Evolutionary conservation across 2,888 invertebrate species (phyloP).

Genomic region (Cerceris ruficornis): DNA sequence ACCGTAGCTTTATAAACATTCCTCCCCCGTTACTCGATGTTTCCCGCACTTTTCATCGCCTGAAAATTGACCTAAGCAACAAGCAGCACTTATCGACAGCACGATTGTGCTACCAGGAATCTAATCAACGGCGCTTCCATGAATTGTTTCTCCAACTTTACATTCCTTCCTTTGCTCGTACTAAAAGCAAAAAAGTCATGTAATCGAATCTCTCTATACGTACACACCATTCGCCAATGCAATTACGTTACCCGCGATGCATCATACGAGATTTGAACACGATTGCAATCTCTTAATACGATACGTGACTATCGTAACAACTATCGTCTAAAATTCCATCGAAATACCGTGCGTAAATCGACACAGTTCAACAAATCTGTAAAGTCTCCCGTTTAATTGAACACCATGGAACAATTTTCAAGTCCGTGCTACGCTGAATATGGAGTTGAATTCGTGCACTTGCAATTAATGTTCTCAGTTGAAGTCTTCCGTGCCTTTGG

Average conservation of each 20-base stretch:
- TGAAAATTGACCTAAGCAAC: not conserved
- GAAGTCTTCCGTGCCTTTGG: too few relatives aligned
- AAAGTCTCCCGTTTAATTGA: too few relatives aligned
- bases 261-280: slow-evolving; percentile 31
- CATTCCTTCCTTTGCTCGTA: not conserved
- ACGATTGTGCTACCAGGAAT: slow-evolving; percentile 17
- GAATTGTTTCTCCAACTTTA: slow-evolving; percentile 17
- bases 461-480: too few relatives aligned
- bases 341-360: too few relatives aligned
- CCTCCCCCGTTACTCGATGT: not conserved
- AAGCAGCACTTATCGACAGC: not conserved
- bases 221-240: slow-evolving; percentile 21
- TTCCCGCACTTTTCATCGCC: too few relatives aligned
- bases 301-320: slow-evolving; percentile 46
- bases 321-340: not conserved
- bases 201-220: slow-evolving; percentile 50
- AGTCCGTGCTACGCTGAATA: too few relatives aligned
- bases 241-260: slow-evolving; percentile 43
- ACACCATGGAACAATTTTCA: too few relatives aligned
- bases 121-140: slow-evolving; percentile 19
- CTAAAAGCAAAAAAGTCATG: slow-evolving; percentile 21
- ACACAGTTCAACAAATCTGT: too few relatives aligned
- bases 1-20: not conserved
- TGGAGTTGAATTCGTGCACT: too few relatives aligned
- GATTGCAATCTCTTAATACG: slow-evolving; percentile 56